These are phyloP conservation scores for Gobionotothen gibberifrons DNA, from an alignment of 2,797 vertebrate genomes.

Conservation along the genomic window DNA sequence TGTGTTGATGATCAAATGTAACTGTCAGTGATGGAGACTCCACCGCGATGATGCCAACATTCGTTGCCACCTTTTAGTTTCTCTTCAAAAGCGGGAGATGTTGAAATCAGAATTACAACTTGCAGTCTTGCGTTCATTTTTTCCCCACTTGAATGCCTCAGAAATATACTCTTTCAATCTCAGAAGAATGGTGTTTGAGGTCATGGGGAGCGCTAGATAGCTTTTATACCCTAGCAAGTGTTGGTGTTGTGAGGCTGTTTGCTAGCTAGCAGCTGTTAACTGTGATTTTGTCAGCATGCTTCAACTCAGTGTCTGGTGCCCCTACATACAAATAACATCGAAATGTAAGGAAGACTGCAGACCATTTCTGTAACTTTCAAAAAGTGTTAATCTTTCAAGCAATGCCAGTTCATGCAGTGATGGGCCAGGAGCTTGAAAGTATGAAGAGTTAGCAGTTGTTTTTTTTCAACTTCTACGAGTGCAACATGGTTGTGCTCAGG, in stretches of 20 bases:
- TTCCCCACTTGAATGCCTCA: neutral
- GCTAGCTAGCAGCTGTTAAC: slow-evolving; percentile 7
- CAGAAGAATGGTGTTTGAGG: neutral
- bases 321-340: neutral
- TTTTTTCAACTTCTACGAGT: neutral
- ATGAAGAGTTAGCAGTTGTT: neutral
- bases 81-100: neutral
- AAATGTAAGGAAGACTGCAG: neutral
- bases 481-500: slow-evolving; percentile 4
- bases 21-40: neutral
- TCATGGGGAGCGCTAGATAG: neutral
- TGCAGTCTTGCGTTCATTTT: neutral
- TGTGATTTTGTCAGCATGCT: slow-evolving; percentile 2
- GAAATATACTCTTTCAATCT: neutral
- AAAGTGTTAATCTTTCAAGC: neutral
- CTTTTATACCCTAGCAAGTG: slow-evolving; percentile 9
- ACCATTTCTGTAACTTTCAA: neutral
- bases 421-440: neutral
- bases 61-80: neutral
- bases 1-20: neutral
- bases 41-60: neutral
- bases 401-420: neutral
- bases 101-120: slow-evolving; percentile 2
- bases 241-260: neutral
- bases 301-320: neutral